These are phyloP conservation scores for Cyclophora albipunctata DNA, from an alignment of 2,888 invertebrate species.

Conservation along the genomic window DNA sequence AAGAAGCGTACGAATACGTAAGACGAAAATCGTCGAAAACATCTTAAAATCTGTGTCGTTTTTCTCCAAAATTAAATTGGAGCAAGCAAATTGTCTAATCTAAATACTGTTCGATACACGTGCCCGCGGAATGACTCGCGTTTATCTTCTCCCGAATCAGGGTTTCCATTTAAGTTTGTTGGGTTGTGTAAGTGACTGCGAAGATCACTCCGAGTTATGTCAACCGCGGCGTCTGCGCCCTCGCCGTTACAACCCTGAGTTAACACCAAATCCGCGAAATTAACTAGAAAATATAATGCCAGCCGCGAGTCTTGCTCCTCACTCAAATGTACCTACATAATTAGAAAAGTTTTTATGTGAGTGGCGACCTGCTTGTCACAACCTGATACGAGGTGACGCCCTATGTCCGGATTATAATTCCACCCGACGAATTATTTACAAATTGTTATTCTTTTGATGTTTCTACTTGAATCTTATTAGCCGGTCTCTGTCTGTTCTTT, in stretches of 20 bases:
- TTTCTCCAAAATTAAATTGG: slow-evolving; percentile 14
- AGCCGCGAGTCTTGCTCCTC: slow-evolving; percentile 53
- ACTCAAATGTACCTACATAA: slow-evolving; percentile 67
- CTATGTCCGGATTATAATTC: slow-evolving; percentile 66
- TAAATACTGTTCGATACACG: slow-evolving; percentile 25
- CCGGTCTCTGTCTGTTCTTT: neutral
- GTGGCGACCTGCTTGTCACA: slow-evolving; percentile 61
- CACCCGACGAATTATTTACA: slow-evolving; percentile 61
- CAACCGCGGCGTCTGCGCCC: slow-evolving; percentile 21
- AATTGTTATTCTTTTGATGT: slow-evolving; percentile 44
- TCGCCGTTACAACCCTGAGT: slow-evolving; percentile 25
- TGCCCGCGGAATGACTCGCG: slow-evolving; percentile 23
- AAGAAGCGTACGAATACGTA: slow-evolving; percentile 2
- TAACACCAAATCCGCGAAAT: slow-evolving; percentile 58
- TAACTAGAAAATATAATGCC: slow-evolving; percentile 66
- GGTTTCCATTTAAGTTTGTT: slow-evolving; percentile 51
- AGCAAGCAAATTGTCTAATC: slow-evolving; percentile 20
- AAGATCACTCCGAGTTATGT: slow-evolving; percentile 37
- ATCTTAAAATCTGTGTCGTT: neutral
- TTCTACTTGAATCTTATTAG: slow-evolving; percentile 23
- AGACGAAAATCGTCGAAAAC: slow-evolving; percentile 3
- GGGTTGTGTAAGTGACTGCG: slow-evolving; percentile 35
- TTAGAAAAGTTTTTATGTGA: slow-evolving; percentile 74
- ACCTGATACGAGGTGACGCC: slow-evolving; percentile 39
- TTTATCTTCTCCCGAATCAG: slow-evolving; percentile 40